phyloP scores from a whole-genome alignment of 2,888 invertebrate species.

The Macaria notata region DNA sequence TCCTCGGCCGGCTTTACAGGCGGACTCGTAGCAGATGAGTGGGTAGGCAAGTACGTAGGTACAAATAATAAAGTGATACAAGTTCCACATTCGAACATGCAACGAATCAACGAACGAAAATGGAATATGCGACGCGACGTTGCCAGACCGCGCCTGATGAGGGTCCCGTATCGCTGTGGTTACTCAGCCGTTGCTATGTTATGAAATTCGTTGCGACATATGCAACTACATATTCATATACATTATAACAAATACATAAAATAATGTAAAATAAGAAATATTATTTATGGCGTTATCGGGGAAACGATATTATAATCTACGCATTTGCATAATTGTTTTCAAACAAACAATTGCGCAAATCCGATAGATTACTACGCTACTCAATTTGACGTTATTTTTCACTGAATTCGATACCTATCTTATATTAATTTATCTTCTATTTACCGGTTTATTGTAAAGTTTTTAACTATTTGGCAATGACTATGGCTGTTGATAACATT shows the following conservation, averaged over 20 bases:
- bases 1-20: conserved; percentile 38
- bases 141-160: conserved; percentile 59
- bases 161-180: conserved; percentile 47
- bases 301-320: too few relatives aligned
- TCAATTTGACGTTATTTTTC: too few relatives aligned
- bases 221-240: conserved; percentile 12
- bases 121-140: conserved; percentile 51
- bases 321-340: too few relatives aligned
- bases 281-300: background rate
- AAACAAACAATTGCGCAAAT: too few relatives aligned
- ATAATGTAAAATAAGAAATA: background rate
- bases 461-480: too few relatives aligned
- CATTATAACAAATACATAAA: background rate
- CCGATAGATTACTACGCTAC: too few relatives aligned
- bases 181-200: conserved; percentile 49
- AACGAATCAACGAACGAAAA: conserved; percentile 42
- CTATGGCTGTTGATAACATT: too few relatives aligned
- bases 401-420: too few relatives aligned
- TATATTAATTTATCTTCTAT: too few relatives aligned
- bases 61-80: conserved; percentile 51
- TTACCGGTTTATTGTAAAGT: too few relatives aligned
- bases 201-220: conserved; percentile 41
- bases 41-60: conserved; percentile 40
- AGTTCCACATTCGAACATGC: conserved; percentile 56
- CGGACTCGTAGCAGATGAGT: conserved; percentile 56